Conservation (phyloP, 2,797 vertebrate genomes). For the Melanotaenia pygmaea region DNA sequence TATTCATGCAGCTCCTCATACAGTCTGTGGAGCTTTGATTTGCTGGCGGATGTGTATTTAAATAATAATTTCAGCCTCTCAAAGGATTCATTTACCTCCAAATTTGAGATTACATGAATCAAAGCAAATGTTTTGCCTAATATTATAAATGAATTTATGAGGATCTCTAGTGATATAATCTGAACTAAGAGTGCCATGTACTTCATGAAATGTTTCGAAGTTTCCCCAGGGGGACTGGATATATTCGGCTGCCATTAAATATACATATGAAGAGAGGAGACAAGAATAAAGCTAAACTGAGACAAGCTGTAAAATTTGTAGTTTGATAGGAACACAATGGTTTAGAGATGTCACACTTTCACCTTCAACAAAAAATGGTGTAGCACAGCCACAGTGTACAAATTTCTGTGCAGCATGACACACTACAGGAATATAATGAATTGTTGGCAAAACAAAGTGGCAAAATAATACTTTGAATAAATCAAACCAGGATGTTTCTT, state of each 20-base stretch:
- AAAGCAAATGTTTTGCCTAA: constrained; percentile 48
- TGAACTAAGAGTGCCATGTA: constrained; percentile 46
- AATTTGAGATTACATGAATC: constrained; percentile 49
- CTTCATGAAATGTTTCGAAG: constrained; percentile 59
- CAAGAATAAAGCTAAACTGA: constrained; percentile 40
- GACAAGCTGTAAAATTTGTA: constrained; percentile 9
- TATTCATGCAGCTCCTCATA: constrained; percentile 18
- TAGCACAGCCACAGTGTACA: constrained; percentile 12
- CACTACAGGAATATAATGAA: not conserved
- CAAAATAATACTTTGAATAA: not conserved
- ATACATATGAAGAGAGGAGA: constrained; percentile 54
- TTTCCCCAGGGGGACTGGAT: constrained; percentile 50
- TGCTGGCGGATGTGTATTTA: constrained; percentile 44
- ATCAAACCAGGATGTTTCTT: too few species aligned
- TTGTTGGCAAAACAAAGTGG: not conserved
- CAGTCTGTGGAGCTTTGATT: constrained; percentile 30
- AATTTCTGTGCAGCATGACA: not conserved
- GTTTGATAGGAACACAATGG: constrained; percentile 38
- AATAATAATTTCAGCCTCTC: constrained; percentile 46
- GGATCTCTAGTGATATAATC: constrained; percentile 50
- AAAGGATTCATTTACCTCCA: constrained; percentile 44
- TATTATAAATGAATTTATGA: constrained; percentile 57
- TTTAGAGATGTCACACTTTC: constrained; percentile 34
- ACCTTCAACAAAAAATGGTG: constrained; percentile 5
- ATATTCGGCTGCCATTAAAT: constrained; percentile 62